These are phyloP conservation scores for Craseonycteris thonglongyai DNA, from an alignment of 2,113 vertebrate species.

Conservation along the genomic window DNA sequence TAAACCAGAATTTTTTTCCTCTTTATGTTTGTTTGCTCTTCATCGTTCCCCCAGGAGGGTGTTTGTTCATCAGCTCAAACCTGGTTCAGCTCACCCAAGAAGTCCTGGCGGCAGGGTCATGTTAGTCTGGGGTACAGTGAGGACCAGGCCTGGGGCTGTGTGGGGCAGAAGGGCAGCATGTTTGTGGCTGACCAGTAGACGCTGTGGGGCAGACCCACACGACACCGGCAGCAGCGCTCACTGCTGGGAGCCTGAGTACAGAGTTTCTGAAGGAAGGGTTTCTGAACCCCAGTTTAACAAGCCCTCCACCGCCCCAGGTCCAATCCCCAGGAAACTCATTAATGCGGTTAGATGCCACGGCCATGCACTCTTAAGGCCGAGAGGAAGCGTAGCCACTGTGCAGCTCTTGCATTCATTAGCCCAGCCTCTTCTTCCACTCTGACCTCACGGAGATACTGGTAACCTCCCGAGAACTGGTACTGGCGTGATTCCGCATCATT, in stretches of 20 bases:
- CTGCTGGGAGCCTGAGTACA: background rate
- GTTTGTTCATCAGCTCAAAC: background rate
- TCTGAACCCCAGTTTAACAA: slow-evolving; percentile 66
- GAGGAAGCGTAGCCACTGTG: background rate
- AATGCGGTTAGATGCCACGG: slow-evolving; percentile 39
- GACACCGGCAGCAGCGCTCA: background rate
- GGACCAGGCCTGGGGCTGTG: background rate
- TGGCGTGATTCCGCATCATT: slow-evolving; percentile 43
- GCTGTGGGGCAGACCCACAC: background rate
- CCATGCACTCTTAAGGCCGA: background rate
- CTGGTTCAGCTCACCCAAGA: background rate
- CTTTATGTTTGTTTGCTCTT: background rate
- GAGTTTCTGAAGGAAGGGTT: slow-evolving; percentile 49
- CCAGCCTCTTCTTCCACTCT: background rate
- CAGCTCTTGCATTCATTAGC: background rate
- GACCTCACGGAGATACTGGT: background rate
- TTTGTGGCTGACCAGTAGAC: background rate
- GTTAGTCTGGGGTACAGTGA: background rate
- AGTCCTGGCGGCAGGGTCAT: background rate
- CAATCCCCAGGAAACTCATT: slow-evolving; percentile 68
- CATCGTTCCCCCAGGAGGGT: background rate
- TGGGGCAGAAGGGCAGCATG: background rate
- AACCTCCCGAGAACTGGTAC: slow-evolving; percentile 37
- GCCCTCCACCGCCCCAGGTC: slow-evolving; percentile 12
- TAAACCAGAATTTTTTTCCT: background rate